Percentiles rank a stretch among this genome's conserved stretches.
Evolutionary conservation across 2,113 vertebrate genomes (phyloP).

Genomic region (Malurus elegans): DNA sequence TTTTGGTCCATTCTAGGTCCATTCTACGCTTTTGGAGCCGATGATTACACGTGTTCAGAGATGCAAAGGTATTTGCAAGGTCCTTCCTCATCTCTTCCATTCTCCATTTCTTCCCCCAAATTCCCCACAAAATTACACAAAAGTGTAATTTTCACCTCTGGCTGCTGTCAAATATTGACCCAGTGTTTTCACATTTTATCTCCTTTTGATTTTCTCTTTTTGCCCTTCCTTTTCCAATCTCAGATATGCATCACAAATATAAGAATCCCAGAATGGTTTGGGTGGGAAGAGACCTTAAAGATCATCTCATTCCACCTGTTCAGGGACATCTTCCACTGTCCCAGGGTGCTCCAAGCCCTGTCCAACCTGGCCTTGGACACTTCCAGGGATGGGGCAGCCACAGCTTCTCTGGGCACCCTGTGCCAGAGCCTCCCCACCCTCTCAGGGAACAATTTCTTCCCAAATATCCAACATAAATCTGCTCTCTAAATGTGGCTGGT

Average conservation of each 20-base stretch:
- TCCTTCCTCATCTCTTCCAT: background rate
- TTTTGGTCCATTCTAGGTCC: background rate
- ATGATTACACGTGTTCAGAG: background rate
- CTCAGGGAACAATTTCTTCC: background rate
- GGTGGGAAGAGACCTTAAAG: background rate
- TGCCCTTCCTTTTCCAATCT: background rate
- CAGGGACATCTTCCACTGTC: accelerated
- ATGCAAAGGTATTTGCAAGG: background rate
- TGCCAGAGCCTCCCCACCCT: background rate
- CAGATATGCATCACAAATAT: too few relatives aligned
- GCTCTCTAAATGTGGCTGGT: background rate
- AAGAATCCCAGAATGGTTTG: background rate
- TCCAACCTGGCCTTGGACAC: background rate
- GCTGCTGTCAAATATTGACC: background rate
- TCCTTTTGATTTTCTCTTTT: background rate
- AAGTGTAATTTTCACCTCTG: background rate
- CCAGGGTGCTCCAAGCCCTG: accelerated
- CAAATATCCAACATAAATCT: background rate
- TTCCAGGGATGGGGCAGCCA: background rate
- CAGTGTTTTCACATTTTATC: background rate
- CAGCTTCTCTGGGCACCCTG: background rate
- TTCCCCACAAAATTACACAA: background rate
- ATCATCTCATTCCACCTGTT: accelerated
- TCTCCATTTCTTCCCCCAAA: background rate
- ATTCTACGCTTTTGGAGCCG: background rate